Evolutionary conservation across 2,113 vertebrate species (phyloP).

Genomic region (Grammomys dolichurus): DNA sequence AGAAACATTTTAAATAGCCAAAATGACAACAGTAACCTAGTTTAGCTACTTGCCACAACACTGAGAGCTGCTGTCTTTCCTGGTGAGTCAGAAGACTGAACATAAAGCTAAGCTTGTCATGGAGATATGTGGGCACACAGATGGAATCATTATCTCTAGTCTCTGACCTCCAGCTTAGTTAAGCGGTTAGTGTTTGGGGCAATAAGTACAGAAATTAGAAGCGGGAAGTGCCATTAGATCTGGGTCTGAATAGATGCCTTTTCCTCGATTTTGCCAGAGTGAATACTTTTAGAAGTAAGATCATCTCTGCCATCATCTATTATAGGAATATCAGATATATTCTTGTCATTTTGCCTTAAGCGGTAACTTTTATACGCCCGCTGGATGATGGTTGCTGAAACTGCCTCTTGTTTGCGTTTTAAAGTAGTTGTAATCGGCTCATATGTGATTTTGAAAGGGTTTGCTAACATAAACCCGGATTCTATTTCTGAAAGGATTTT

Average conservation of each 20-base stretch:
- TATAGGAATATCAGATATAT: constrained; percentile 52
- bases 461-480: constrained; percentile 91
- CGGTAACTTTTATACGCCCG: constrained; percentile 88
- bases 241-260: constrained; percentile 81
- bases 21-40: not conserved
- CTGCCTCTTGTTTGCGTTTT: constrained; percentile 92
- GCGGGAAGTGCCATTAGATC: constrained; percentile 78
- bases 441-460: constrained; percentile 93
- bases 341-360: constrained; percentile 78
- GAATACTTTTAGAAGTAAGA: constrained; percentile 80
- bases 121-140: constrained; percentile 80
- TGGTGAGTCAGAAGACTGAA: not conserved
- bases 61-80: not conserved
- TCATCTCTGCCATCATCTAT: constrained; percentile 79
- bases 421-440: constrained; percentile 94
- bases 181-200: not conserved
- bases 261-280: constrained; percentile 81
- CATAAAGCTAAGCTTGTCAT: constrained; percentile 80
- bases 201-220: constrained; percentile 63
- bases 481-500: constrained; percentile 91
- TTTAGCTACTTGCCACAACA: not conserved
- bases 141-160: constrained; percentile 84
- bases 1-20: constrained; percentile 15
- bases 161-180: constrained; percentile 77
- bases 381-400: constrained; percentile 92